Percentiles rank a stretch among this genome's conserved stretches.
These are phyloP conservation scores for Torymus texanus DNA, from an alignment of 2,888 invertebrate genomes.

Conservation along the genomic window DNA sequence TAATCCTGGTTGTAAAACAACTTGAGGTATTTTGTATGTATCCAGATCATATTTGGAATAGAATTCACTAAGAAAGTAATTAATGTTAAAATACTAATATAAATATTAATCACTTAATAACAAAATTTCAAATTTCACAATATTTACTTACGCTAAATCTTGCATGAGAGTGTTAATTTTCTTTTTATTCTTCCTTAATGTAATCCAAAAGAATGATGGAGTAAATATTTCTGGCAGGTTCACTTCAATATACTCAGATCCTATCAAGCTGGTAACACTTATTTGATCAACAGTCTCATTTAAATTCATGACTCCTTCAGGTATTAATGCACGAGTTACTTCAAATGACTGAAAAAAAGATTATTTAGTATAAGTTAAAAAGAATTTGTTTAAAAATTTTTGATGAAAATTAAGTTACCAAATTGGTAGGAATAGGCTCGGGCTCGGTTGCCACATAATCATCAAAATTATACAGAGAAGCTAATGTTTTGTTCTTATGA, in stretches of 20 bases:
- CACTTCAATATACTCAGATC: conserved; percentile 61
- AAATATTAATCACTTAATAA: conserved; percentile 10
- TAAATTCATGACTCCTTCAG: conserved; percentile 64
- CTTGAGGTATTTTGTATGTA: conserved; percentile 63
- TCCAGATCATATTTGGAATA: conserved; percentile 40
- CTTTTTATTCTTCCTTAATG: conserved; percentile 59
- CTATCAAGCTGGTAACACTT: conserved; percentile 59
- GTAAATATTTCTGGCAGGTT: conserved; percentile 67
- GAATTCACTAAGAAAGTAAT: conserved; percentile 48
- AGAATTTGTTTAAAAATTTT: conserved; percentile 11
- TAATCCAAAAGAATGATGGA: conserved; percentile 72
- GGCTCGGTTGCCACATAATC: conserved; percentile 54
- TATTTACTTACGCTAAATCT: conserved; percentile 63
- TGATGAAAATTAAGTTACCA: conserved; percentile 59
- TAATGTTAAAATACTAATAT: not conserved
- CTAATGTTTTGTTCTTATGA: conserved; percentile 52
- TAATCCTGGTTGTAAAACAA: conserved; percentile 66
- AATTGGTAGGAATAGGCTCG: conserved; percentile 63
- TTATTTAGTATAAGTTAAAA: conserved; percentile 2
- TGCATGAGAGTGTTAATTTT: conserved; percentile 65
- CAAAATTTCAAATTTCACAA: conserved; percentile 11
- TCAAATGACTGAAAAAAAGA: conserved; percentile 59
- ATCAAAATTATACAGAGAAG: conserved; percentile 61
- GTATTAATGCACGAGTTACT: conserved; percentile 61
- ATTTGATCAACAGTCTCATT: conserved; percentile 67